Conservation (phyloP, 2,888 invertebrate genomes). For the Drosophila suboccidentalis region DNA sequence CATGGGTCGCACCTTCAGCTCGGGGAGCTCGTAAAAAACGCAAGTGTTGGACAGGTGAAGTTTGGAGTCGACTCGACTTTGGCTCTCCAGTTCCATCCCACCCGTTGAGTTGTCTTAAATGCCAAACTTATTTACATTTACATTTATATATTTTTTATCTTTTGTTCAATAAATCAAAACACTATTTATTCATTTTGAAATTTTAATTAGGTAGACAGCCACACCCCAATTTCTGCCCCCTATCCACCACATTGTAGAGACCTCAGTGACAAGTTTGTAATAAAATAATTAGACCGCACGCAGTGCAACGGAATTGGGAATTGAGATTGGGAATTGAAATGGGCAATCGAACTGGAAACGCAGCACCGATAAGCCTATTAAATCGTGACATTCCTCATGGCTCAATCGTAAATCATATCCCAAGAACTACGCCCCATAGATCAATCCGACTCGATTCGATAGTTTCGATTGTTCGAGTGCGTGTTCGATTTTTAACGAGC, state of each 20-base stretch:
- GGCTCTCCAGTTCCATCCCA: not conserved
- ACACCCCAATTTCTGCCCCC: constrained; percentile 20
- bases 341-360: constrained; percentile 31
- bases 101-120: constrained; percentile 42
- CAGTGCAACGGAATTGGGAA: constrained; percentile 52
- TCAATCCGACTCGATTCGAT: constrained; percentile 69
- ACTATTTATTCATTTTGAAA: constrained; percentile 61
- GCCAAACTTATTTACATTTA: constrained; percentile 61
- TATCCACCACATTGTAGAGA: not conserved
- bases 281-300: constrained; percentile 82
- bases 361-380: constrained; percentile 76
- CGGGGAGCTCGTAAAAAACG: constrained; percentile 49
- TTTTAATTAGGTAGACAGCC: constrained; percentile 69
- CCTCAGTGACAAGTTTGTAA: constrained; percentile 62
- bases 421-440: constrained; percentile 57
- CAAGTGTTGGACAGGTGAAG: constrained; percentile 68
- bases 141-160: constrained; percentile 31
- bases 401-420: constrained; percentile 80
- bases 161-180: constrained; percentile 69
- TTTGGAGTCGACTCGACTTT: not conserved
- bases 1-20: not conserved
- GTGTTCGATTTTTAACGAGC: constrained; percentile 81
- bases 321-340: constrained; percentile 31
- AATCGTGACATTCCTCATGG: constrained; percentile 80
- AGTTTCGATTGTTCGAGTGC: constrained; percentile 69